Evolutionary conservation across 1,140 invertebrate species (phyloP), one percentile per base, ranked within the genome.

Genomic region (Popillia japonica): DNA sequence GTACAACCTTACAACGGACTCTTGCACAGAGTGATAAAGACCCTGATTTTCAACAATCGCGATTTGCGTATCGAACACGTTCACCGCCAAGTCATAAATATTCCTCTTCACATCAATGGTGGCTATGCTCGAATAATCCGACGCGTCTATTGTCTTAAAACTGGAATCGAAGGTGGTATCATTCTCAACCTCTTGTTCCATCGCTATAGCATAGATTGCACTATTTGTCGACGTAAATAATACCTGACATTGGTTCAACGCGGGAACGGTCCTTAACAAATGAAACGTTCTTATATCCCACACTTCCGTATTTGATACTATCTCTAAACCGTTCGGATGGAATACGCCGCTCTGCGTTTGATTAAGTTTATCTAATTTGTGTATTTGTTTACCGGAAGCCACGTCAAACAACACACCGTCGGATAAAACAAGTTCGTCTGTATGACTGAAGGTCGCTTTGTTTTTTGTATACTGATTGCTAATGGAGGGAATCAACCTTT

Each of bases 331-430:
- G 86, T 97, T 98, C 0, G 98, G 98, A 92, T 99, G 98, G 86
- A 99, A 99, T 0, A 98, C 93, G 0, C 98, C 98, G 84, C 96
- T 98, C 22, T 98, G 91, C 44, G 93, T 93, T 84, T 98, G 94
- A 88, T 99, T 99, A 22, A 99, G 90, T 87, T 99, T 99, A 88
- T 99, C 98, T 84, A 99, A 97, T 85, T 99, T 99, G 86, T 99
- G 97, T 72, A 99, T 95, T 83, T 95, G 92, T 83, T 94, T 95
- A 3, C 93, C 93, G 0, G 93, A 92, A 77, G 94, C 92, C 7
- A 98, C 93, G 88, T 99, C 98, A 93, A 96, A 99, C 0, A 99
- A 88, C 2, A 99, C 96, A 41, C 98, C 98, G 87, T 99, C 98
- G 85, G 94, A 96, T 0, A 99, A 88, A 17, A 99, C 93, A 34